Evolutionary conservation across 2,113 vertebrate genomes (phyloP).

Genomic region (Rallus limicola): DNA sequence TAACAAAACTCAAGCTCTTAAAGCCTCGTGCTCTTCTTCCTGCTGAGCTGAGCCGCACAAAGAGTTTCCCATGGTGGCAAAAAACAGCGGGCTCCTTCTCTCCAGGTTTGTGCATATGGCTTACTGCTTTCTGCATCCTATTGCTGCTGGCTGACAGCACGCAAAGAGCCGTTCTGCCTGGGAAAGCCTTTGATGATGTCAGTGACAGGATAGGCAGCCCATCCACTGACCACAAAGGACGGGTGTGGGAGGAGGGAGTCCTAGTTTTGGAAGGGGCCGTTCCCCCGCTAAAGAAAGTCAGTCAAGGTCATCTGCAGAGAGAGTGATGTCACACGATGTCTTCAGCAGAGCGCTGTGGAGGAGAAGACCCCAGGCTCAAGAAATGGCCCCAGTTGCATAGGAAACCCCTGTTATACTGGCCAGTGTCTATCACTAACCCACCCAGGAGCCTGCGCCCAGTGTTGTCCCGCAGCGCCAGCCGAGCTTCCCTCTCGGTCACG

Average conservation of each 20-base stretch:
- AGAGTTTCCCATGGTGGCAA: not conserved
- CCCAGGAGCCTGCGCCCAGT: constrained; percentile 80
- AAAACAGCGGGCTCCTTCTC: not conserved
- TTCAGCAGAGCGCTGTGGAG: constrained; percentile 59
- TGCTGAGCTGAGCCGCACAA: not conserved
- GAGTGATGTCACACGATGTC: constrained; percentile 82
- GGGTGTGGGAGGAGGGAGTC: not conserved
- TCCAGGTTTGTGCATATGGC: constrained; percentile 27
- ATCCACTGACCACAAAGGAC: not conserved
- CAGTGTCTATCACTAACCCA: constrained; percentile 90
- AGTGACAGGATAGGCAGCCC: not conserved
- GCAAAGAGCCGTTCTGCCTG: not conserved
- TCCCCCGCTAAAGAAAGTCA: constrained; percentile 17
- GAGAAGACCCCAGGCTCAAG: constrained; percentile 77
- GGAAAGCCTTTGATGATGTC: not conserved
- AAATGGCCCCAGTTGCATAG: constrained; percentile 91
- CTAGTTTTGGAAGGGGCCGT: not conserved
- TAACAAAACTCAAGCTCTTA: not conserved
- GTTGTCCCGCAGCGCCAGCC: constrained; percentile 86
- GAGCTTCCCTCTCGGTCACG: constrained; percentile 91
- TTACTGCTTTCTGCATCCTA: constrained; percentile 8
- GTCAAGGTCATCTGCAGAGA: not conserved
- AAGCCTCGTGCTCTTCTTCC: constrained; percentile 1
- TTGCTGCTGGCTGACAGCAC: not conserved
- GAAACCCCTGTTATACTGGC: constrained; percentile 85